A percentile compares a stretch with the other conserved stretches of the same genome.
phyloP scores from a whole-genome alignment of 2,113 vertebrate genomes.

The Oryctolagus cuniculus region mOryCun1.1 NC_091452.1:10064501-10065000 shows the following conservation, averaged over 20 bases:
- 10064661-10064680: not conserved
- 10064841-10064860: fast-evolving
- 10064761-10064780: not conserved
- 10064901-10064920: fast-evolving
- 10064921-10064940: not conserved
- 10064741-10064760: not conserved
- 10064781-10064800: not conserved
- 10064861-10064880: fast-evolving
- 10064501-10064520: not conserved
- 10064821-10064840: not conserved
- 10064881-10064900: fast-evolving
- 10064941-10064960: not conserved
- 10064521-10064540: not conserved
- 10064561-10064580: not conserved
- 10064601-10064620: not conserved
- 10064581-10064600: not conserved
- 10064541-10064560: not conserved
- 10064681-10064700: not conserved
- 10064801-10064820: not conserved
- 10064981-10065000: slow-evolving; percentile 98
- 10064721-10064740: not conserved
- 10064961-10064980: slow-evolving; percentile 92
- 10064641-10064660: not conserved
- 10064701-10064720: not conserved
- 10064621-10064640: not conserved